Evolutionary conservation across 2,113 vertebrate genomes (phyloP).

Genomic region (Tretioscincus oriximinensis): DNA sequence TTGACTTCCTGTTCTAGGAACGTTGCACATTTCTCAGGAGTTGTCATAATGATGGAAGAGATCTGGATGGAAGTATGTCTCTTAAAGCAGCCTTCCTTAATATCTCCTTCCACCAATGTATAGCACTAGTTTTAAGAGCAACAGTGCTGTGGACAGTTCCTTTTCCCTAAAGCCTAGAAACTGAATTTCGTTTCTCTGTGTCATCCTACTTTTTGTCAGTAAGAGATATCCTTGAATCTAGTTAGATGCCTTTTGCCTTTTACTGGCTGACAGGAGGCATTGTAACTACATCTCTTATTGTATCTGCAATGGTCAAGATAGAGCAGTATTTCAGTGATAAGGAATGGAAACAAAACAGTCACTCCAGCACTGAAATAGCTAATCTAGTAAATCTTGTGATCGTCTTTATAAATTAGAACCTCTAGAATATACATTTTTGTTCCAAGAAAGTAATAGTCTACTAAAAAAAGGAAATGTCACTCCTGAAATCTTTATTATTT

Average conservation of each 20-base stretch:
- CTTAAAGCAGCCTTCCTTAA: neutral
- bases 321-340: neutral
- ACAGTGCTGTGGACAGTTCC: neutral
- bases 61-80: neutral
- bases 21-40: constrained; percentile 13
- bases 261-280: neutral
- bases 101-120: neutral
- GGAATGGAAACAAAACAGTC: neutral
- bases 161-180: neutral
- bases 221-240: neutral
- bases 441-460: neutral
- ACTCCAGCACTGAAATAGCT: neutral
- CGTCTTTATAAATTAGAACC: neutral
- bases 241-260: neutral
- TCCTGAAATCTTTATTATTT: neutral
- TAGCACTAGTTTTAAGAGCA: neutral
- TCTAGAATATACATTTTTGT: neutral
- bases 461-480: neutral
- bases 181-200: neutral
- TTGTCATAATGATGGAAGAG: fast-evolving
- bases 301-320: constrained; percentile 6
- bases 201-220: neutral
- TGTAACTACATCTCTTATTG: neutral
- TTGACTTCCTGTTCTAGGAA: neutral
- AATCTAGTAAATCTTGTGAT: neutral